Percentiles rank a stretch among this genome's conserved stretches.
phyloP scores from a whole-genome alignment of 2,113 vertebrate genomes.

The Anoura caudifer region DNA sequence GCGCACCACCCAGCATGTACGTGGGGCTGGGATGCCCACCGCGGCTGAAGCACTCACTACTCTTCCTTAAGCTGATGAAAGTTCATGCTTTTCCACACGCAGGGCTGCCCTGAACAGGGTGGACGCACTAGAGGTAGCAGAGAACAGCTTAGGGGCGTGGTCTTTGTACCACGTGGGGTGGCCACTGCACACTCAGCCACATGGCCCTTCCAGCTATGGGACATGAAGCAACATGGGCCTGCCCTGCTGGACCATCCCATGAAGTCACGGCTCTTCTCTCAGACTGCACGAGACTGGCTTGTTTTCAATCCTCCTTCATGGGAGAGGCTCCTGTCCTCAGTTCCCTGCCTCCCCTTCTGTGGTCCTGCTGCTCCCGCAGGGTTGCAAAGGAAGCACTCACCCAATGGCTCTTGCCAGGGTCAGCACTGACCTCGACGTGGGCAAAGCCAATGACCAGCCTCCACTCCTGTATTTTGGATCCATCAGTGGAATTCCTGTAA shows the following conservation, averaged over 20 bases:
- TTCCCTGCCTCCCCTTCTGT: background rate
- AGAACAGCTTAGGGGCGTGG: background rate
- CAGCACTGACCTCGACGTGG: background rate
- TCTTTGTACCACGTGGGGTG: background rate
- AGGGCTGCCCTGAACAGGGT: background rate
- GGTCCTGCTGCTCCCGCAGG: background rate
- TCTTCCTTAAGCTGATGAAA: background rate
- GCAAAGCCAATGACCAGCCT: no score
- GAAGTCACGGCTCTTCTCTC: background rate
- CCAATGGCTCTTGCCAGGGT: background rate
- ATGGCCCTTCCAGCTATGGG: background rate
- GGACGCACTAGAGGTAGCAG: background rate
- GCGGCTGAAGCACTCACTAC: background rate
- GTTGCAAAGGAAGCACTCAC: background rate
- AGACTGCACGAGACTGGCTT: background rate
- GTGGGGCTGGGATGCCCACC: accelerated
- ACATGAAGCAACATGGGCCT: background rate
- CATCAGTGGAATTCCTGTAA: background rate
- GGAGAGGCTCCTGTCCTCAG: background rate
- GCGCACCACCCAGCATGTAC: background rate
- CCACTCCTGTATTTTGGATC: background rate
- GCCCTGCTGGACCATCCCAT: background rate
- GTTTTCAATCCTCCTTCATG: background rate
- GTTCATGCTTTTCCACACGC: background rate
- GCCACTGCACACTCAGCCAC: background rate